A percentile compares a stretch with the other conserved stretches of the same genome.
Evolutionary conservation across 1,140 invertebrate species (phyloP).

Genomic region (Hirudo medicinalis): DNA sequence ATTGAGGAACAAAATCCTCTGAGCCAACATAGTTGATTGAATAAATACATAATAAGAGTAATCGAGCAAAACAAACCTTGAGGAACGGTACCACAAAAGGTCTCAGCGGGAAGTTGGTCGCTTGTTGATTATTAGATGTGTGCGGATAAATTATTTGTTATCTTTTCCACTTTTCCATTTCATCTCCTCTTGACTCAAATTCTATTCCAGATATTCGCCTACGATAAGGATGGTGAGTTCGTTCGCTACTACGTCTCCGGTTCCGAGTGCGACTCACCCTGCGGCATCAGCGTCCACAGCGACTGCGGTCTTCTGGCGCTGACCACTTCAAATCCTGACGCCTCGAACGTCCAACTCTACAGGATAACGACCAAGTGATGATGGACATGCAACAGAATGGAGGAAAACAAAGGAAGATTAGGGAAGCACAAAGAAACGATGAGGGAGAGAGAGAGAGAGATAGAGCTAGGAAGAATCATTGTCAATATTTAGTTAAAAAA

Average conservation of each 20-base stretch:
- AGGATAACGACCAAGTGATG: background rate
- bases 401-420: background rate
- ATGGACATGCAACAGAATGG: background rate
- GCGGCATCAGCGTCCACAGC: background rate
- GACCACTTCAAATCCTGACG: background rate
- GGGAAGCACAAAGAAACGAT: too few relatives aligned
- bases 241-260: background rate
- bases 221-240: conserved; percentile 9
- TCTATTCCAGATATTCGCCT: conserved; percentile 7
- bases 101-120: conserved; percentile 80
- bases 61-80: conserved; percentile 49
- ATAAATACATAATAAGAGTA: too few relatives aligned
- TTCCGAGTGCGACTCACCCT: background rate
- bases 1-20: too few relatives aligned
- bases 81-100: conserved; percentile 84
- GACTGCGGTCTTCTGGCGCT: background rate
- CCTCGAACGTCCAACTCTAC: background rate
- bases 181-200: background rate
- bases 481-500: too few relatives aligned
- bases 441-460: too few relatives aligned
- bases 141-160: background rate
- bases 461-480: too few relatives aligned
- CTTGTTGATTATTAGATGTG: too few relatives aligned
- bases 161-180: background rate
- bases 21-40: too few relatives aligned